A percentile compares a stretch with the other conserved stretches of the same genome.
phyloP scores from a whole-genome alignment of 2,797 vertebrate genomes.

The Amblyraja radiata region DNA sequence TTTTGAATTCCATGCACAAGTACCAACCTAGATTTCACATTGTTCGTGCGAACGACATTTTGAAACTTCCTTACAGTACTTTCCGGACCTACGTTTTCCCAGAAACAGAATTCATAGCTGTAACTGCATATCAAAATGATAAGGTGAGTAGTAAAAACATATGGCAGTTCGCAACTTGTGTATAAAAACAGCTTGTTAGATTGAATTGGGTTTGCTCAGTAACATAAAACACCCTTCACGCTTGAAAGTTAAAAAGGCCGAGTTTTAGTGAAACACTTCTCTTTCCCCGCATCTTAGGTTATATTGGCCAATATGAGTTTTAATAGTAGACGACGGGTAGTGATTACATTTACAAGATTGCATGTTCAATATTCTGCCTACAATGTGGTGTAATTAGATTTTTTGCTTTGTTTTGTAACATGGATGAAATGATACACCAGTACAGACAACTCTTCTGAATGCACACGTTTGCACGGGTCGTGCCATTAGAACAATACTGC shows the following conservation, averaged over 20 bases:
- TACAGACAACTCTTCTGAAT: background rate
- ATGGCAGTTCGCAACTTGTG: background rate
- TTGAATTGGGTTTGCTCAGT: background rate
- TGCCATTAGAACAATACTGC: background rate
- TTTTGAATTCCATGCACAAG: conserved; percentile 97
- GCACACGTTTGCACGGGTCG: background rate
- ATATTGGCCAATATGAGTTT: background rate
- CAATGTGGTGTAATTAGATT: background rate
- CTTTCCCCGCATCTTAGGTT: too few relatives aligned
- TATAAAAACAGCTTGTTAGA: background rate
- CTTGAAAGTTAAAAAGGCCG: background rate
- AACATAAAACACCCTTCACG: too few relatives aligned
- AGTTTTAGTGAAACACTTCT: background rate
- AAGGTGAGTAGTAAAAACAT: conserved; percentile 67
- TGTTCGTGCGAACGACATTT: conserved; percentile 90
- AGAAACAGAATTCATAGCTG: conserved; percentile 95
- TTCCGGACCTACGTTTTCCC: conserved; percentile 97
- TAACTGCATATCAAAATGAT: conserved; percentile 97
- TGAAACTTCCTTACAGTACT: conserved; percentile 93
- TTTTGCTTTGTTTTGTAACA: background rate
- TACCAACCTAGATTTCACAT: conserved; percentile 96
- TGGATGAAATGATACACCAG: background rate
- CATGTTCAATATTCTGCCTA: background rate
- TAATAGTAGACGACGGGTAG: too few relatives aligned
- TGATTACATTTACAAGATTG: background rate